phyloP scores from a whole-genome alignment of 2,797 vertebrate genomes.

The Enteromius argenteus region DNA sequence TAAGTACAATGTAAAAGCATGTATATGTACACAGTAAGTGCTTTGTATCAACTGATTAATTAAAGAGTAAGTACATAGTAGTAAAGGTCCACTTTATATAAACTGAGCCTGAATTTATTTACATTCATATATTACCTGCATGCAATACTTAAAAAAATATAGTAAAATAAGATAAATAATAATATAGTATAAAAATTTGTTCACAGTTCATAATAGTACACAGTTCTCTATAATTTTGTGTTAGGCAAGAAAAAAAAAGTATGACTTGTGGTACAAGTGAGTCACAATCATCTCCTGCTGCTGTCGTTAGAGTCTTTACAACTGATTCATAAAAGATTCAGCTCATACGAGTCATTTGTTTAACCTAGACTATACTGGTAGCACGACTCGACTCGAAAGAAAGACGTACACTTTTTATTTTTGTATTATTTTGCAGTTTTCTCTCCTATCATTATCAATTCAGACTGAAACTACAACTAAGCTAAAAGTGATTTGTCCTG shows the following conservation, averaged over 20 bases:
- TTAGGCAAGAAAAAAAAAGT: not conserved
- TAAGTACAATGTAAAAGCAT: not conserved
- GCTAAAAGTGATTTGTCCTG: not conserved
- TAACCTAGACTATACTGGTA: not conserved
- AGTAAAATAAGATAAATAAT: not conserved
- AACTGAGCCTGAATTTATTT: not conserved
- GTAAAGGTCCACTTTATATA: not conserved
- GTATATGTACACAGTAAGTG: not conserved
- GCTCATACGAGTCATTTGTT: not conserved
- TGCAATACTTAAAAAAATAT: not conserved
- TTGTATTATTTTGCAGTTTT: not conserved
- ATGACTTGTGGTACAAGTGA: not conserved
- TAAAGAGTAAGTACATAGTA: not conserved
- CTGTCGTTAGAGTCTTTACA: not conserved
- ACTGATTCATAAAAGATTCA: not conserved
- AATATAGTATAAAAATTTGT: no score
- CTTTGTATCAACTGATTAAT: not conserved
- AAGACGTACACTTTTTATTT: not conserved
- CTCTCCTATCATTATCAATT: not conserved
- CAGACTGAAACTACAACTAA: constrained; percentile 5
- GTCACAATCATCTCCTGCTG: not conserved
- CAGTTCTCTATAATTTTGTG: not conserved
- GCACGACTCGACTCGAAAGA: not conserved
- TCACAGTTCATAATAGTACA: not conserved
- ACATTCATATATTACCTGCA: not conserved